Conservation (phyloP, 2,113 vertebrate genomes). For the Martes martes region DNA sequence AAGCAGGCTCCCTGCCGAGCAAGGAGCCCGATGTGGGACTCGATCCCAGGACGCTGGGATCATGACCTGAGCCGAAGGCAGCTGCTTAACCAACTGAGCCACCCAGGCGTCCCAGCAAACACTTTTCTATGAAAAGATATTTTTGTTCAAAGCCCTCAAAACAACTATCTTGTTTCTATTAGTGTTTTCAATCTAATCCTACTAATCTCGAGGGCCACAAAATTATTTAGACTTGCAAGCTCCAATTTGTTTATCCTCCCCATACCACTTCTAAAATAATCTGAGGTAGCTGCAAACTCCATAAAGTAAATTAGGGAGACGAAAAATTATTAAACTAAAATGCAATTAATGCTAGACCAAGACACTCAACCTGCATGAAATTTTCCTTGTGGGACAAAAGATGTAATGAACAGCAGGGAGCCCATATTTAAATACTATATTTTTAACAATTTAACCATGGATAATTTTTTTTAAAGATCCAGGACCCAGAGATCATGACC, state of each 20-base stretch:
- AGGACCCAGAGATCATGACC: neutral
- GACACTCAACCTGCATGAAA: neutral
- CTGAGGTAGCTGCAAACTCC: neutral
- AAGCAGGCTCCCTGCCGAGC: too few species aligned
- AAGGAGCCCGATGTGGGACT: too few species aligned
- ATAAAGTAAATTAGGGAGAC: neutral
- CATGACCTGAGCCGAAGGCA: too few species aligned
- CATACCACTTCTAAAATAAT: neutral
- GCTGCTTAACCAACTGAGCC: too few species aligned
- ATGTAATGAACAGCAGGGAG: neutral
- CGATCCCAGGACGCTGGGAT: too few species aligned
- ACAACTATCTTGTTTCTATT: neutral
- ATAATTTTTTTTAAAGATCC: neutral
- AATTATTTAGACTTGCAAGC: neutral
- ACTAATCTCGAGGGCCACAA: neutral
- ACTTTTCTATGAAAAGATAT: neutral
- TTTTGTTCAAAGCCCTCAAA: neutral
- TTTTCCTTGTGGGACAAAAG: neutral
- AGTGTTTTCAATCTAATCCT: neutral
- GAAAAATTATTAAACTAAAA: neutral
- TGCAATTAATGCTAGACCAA: neutral
- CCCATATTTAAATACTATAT: neutral
- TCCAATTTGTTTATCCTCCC: neutral
- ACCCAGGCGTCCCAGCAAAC: neutral
- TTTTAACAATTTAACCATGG: neutral